These are phyloP conservation scores for Myiozetetes cayanensis DNA, from an alignment of 2,113 vertebrate genomes.

Conservation along the genomic window DNA sequence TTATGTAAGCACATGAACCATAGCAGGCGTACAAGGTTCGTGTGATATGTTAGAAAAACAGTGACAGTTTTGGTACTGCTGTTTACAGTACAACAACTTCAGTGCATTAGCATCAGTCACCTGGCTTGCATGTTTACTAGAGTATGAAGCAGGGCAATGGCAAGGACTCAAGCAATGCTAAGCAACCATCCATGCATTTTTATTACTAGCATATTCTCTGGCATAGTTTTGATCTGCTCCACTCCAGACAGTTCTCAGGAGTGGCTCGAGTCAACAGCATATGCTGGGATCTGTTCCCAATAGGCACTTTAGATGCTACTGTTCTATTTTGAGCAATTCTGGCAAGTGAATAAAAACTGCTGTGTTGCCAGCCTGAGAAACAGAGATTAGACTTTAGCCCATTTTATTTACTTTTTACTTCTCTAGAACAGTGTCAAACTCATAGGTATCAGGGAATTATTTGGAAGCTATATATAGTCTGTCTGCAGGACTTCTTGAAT, in stretches of 20 bases:
- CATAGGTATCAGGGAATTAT: not conserved
- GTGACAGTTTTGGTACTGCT: not conserved
- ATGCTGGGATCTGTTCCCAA: not conserved
- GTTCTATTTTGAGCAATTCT: not conserved
- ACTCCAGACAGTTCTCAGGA: not conserved
- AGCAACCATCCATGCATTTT: not conserved
- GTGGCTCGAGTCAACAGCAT: not conserved
- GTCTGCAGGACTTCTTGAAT: not conserved
- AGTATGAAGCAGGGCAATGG: not conserved
- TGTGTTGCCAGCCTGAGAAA: not conserved
- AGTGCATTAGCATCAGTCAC: not conserved
- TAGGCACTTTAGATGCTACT: not conserved
- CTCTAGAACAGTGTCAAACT: not conserved
- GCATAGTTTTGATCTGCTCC: not conserved
- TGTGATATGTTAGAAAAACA: not conserved
- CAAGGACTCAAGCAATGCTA: not conserved
- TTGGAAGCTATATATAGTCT: not conserved
- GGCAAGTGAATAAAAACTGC: not conserved
- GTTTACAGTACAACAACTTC: not conserved
- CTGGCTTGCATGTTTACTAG: not conserved
- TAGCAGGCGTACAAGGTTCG: not conserved
- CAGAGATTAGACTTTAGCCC: not conserved
- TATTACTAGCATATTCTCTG: not conserved
- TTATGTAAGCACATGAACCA: rapidly evolving
- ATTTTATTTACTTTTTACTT: not conserved